These are phyloP conservation scores for Tipula unca DNA, from an alignment of 2,888 invertebrate genomes.

Conservation along the genomic window DNA sequence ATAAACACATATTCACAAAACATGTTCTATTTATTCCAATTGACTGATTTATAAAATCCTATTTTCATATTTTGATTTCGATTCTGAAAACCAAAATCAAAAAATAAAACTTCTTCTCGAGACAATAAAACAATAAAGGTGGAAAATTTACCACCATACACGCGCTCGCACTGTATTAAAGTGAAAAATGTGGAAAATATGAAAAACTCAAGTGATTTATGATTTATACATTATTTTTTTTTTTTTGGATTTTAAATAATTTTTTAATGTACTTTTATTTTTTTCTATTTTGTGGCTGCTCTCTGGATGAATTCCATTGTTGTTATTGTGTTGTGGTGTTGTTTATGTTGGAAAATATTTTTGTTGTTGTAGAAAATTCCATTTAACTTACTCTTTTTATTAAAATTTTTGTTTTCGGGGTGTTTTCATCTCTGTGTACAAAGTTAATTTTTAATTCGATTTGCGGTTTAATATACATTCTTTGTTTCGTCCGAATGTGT, in stretches of 20 bases:
- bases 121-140: background rate
- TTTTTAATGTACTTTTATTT: background rate
- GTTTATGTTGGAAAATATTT: background rate
- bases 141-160: background rate
- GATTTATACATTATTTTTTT: background rate
- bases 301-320: background rate
- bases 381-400: background rate
- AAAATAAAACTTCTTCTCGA: background rate
- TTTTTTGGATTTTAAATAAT: slow-evolving; percentile 1
- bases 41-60: background rate
- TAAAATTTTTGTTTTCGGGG: background rate
- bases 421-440: background rate
- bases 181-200: slow-evolving; percentile 9
- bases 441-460: background rate
- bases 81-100: background rate
- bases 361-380: background rate
- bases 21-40: background rate
- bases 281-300: background rate
- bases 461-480: background rate
- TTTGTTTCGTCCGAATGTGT: background rate
- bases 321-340: background rate
- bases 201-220: background rate
- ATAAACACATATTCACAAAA: background rate
- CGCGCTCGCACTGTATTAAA: background rate
- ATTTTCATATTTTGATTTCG: background rate